Evolutionary conservation across 2,888 invertebrate genomes (phyloP), one percentile per base, ranked within the genome.

Genomic region (Acanthosoma haemorrhoidale): DNA sequence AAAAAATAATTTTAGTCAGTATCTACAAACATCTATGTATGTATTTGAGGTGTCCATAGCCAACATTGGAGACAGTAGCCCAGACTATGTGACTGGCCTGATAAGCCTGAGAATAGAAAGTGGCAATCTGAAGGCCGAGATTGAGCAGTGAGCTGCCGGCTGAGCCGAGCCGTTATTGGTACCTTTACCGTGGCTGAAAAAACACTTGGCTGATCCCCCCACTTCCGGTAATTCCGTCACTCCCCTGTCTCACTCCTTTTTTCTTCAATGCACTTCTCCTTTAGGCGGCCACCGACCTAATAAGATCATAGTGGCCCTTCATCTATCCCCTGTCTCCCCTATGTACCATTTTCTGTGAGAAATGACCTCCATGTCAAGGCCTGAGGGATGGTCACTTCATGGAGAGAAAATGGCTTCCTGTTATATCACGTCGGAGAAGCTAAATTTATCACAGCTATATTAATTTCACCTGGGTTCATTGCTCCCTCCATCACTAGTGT

Each of bases 271-370:
- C n/a, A n/a, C n/a, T 11, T 13, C 43, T 13, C 25, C 21, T 1
- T n/a, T 4, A n/a, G 39, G 41, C 5, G 18, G 41, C 6, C 43
- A 5, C 3, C 16, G 25, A 11, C 21, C 13, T 43, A 43, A 43
- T 43, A 43, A 13, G 43, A 43, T 43, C 21, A 43, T 43, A 43
- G 21, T n/a, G 3, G 5, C 3, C 43, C 5, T 13, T 4, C 3
- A 3, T 18, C 21, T 11, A 21, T 21, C 11, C 3, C 21, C 21
- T 21, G 13, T 4, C 13, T 18, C n/a, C n/a, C n/a, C n/a, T n/a
- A n/a, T n/a, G n/a, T n/a, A n/a, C 43, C 21, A 43, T 43, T 43
- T n/a, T 43, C 43, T 43, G 18, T 43, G 43, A 43, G 43, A 43
- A 43, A 43, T 43, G 43, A 43, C 21, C 25, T 25, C n/a, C 43